These are phyloP conservation scores for Frankliniella intonsa DNA, from an alignment of 2,888 invertebrate species.

Conservation along the genomic window DNA sequence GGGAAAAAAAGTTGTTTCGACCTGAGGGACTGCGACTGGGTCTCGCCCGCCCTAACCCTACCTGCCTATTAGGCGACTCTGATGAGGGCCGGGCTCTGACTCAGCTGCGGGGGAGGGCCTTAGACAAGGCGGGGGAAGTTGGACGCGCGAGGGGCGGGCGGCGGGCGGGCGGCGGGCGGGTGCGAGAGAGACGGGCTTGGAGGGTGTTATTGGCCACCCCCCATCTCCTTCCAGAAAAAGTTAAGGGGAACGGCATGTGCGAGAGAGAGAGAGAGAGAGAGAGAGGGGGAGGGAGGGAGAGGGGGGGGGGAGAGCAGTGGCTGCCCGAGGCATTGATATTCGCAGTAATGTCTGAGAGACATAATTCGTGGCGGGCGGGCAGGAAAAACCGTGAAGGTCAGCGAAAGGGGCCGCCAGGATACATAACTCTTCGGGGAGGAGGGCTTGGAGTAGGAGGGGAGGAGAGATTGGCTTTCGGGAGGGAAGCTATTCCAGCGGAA, in stretches of 20 bases:
- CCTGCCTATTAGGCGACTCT: no score
- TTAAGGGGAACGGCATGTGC: not conserved
- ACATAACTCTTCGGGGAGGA: not conserved
- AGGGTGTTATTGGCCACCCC: no score
- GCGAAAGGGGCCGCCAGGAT: not conserved
- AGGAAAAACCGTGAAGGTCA: slow-evolving; percentile 13
- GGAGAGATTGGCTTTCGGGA: not conserved
- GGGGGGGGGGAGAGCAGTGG: not conserved
- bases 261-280: not conserved
- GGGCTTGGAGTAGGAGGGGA: not conserved
- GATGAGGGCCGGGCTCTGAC: no score
- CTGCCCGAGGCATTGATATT: not conserved
- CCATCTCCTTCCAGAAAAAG: not conserved
- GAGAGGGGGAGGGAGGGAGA: not conserved
- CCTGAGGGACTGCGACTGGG: no score
- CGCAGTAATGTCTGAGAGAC: not conserved
- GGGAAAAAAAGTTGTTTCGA: no score
- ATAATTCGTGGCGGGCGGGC: not conserved
- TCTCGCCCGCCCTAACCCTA: no score
- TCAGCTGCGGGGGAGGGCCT: no score
- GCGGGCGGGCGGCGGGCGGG: not conserved
- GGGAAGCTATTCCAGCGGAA: not conserved
- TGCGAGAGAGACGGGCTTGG: not conserved
- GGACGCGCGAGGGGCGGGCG: not conserved
- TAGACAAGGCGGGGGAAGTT: not conserved